A percentile compares a stretch with the other conserved stretches of the same genome.
phyloP scores from a whole-genome alignment of 2,113 vertebrate species.

The Phrynocephalus versicolor region DNA sequence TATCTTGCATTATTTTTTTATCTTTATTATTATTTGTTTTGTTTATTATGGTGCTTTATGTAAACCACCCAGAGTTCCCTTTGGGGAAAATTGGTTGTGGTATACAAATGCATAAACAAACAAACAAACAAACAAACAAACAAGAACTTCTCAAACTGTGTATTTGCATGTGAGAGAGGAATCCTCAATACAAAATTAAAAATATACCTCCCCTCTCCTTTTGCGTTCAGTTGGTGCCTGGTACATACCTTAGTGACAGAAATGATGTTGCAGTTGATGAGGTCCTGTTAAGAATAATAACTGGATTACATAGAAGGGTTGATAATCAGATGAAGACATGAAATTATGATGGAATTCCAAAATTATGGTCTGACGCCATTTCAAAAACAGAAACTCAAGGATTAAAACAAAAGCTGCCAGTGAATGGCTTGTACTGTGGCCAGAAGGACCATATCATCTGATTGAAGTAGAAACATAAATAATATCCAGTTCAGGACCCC shows the following conservation, averaged over 20 bases:
- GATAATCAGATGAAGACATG: not conserved
- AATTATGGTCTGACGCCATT: not conserved
- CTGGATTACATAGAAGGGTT: not conserved
- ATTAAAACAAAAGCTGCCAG: not conserved
- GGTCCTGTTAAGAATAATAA: constrained; percentile 69
- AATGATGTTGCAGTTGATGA: constrained; percentile 85
- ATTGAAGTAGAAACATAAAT: not conserved
- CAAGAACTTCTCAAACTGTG: not conserved
- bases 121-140: too few relatives aligned
- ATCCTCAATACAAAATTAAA: not conserved
- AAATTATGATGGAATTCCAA: not conserved
- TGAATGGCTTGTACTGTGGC: not conserved
- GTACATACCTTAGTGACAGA: constrained; percentile 81
- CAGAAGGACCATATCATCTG: not conserved
- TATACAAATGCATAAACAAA: too few relatives aligned
- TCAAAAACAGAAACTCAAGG: not conserved
- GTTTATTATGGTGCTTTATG: too few relatives aligned
- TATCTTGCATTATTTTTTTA: too few relatives aligned
- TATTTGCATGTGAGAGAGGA: not conserved
- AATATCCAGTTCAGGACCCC: not conserved
- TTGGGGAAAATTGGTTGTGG: too few relatives aligned
- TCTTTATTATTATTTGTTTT: too few relatives aligned
- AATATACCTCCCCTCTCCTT: not conserved
- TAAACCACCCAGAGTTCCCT: too few relatives aligned
- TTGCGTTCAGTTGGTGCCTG: fast-evolving